Evolutionary conservation across 37 sponge, comb jelly and placozoan genomes (phyloP), one percentile per base, ranked within the genome.

Genomic region (Diacarnus erythraeanus): DNA sequence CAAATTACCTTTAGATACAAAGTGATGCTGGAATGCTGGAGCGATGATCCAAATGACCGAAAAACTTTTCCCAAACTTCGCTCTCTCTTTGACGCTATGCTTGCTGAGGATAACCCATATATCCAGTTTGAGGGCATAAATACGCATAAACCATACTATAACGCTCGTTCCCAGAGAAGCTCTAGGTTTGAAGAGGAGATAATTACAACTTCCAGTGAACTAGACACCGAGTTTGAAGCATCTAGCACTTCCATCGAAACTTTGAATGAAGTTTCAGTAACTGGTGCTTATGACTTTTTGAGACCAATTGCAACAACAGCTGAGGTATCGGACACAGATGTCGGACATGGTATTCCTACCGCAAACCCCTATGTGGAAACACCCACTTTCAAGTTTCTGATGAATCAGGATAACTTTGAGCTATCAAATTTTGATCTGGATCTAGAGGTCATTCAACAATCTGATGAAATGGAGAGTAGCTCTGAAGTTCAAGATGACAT

Each of bases 21-120:
- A 36, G 59, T 77, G 4, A 89, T 89, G 89, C 21, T 69, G 42
- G 67, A 83, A 30, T 89, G 89, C 66, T 89, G 89, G 89, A 47
- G 37, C 1, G 80, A 72, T 38, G 39, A 38, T 57, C 70, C 89
- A 29, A 27, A 15, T 2, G 43, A 89, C 57, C 34, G 89, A 72
- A 74, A 74, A 3, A 79, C 84, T 17, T 89, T 89, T 30, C 37
- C 84, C 22, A 33, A 82, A 58, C 83, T 89, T 0, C 67, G 76
- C 37, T 69, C 79, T 15, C 57, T 73, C 38, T 83, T 78, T 64
- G 89, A 89, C 42, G 75, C 71, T 57, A 70, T 84, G 57, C 63
- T 84, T 10, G 35, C 72, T 31, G 63, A 84, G 54, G 57, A 74
- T 26, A 74, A 82, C 78, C 42, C 63, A 30, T 71, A 64, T 25